Evolutionary conservation across 2,113 vertebrate genomes (phyloP).

Genomic region (Shinisaurus crocodilurus): DNA sequence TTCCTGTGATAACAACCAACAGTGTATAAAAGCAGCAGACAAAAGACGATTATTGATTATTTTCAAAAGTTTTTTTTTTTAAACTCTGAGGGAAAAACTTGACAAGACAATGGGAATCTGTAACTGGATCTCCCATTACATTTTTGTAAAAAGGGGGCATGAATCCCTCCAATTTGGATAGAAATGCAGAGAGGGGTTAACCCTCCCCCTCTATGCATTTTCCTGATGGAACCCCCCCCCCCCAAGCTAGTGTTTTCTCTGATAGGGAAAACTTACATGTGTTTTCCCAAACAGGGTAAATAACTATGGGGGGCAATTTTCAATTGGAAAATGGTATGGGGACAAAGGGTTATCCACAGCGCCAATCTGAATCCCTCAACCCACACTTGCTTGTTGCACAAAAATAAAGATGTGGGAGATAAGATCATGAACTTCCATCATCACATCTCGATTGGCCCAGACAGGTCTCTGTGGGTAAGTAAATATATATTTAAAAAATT

Average conservation of each 20-base stretch:
- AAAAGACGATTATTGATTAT: not conserved
- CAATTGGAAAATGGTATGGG: not conserved
- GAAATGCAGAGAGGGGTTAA: not conserved
- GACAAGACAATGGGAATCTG: not conserved
- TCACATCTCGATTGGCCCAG: too few relatives aligned
- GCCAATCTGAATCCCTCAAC: not conserved
- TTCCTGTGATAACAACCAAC: conserved; percentile 76
- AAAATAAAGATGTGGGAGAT: not conserved
- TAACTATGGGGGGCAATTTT: too few relatives aligned
- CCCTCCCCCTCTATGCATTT: not conserved
- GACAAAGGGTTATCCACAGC: not conserved
- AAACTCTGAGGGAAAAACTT: not conserved
- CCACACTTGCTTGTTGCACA: not conserved
- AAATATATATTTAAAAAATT: not conserved
- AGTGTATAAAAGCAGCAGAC: not conserved
- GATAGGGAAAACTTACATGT: not conserved
- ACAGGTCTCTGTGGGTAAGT: not conserved
- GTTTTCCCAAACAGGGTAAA: not conserved
- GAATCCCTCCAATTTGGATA: not conserved
- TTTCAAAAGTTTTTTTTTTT: not conserved
- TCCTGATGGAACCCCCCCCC: not conserved
- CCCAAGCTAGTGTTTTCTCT: not conserved
- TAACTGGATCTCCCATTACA: not conserved
- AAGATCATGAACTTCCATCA: not conserved
- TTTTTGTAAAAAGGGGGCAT: not conserved